phyloP scores from a whole-genome alignment of 2,797 vertebrate genomes.

The Coendou prehensilis region DNA sequence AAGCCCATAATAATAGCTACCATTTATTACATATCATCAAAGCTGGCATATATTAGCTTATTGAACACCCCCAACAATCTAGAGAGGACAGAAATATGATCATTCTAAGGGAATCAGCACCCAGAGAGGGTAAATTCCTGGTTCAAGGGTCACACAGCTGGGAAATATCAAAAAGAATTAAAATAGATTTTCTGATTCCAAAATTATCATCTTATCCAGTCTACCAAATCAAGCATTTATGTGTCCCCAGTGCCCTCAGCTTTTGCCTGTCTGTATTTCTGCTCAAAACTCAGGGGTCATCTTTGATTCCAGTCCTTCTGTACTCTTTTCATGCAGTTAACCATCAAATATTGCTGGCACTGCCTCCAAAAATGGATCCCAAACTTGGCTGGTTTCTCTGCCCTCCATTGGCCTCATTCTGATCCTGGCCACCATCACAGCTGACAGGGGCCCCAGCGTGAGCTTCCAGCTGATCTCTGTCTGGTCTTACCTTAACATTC shows the following conservation, averaged over 20 bases:
- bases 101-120: not conserved
- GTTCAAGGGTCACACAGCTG: not conserved
- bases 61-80: not conserved
- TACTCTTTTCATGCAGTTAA: not conserved
- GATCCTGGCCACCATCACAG: not conserved
- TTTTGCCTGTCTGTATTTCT: conserved; percentile 36
- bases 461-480: not conserved
- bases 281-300: not conserved
- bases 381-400: not conserved
- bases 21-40: conserved; percentile 37
- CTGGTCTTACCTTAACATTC: not conserved
- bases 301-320: conserved; percentile 15
- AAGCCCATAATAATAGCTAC: not conserved
- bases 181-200: conserved; percentile 57
- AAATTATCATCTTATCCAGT: conserved; percentile 6
- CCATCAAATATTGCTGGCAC: not conserved
- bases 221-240: not conserved
- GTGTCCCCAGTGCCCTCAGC: not conserved
- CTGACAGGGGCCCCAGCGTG: not conserved
- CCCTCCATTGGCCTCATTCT: not conserved
- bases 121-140: not conserved
- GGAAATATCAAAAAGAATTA: conserved; percentile 16
- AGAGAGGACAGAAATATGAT: not conserved
- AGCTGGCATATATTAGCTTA: not conserved
- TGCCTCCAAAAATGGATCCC: not conserved